Conservation (phyloP, 2,113 vertebrate genomes). For the Mugil cephalus region DNA sequence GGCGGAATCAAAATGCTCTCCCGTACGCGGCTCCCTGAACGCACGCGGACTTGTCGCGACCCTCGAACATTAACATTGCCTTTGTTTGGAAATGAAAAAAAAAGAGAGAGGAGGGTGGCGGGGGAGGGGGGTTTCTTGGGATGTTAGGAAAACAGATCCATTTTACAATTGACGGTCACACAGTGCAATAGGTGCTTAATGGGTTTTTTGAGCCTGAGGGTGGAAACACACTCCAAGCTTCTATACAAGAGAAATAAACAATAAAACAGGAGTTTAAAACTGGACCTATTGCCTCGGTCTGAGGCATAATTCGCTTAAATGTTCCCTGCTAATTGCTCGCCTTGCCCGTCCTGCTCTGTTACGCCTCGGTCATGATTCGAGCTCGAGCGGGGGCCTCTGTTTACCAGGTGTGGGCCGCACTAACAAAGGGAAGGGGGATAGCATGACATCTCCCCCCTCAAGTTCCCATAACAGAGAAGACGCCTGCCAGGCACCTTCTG, state of each 20-base stretch:
- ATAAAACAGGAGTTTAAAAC: background rate
- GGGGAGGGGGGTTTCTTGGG: background rate
- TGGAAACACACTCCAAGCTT: slow-evolving; percentile 34
- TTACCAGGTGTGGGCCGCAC: slow-evolving; percentile 51
- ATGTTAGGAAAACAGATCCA: slow-evolving; percentile 9
- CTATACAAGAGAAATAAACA: slow-evolving; percentile 15
- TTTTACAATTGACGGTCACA: slow-evolving; percentile 41
- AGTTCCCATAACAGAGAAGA: slow-evolving; percentile 65
- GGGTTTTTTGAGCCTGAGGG: slow-evolving; percentile 40
- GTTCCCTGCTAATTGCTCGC: slow-evolving; percentile 28
- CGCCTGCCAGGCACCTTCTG: slow-evolving; percentile 67
- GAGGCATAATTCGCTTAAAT: slow-evolving; percentile 4
- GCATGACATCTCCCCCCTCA: slow-evolving; percentile 58
- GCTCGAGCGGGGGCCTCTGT: slow-evolving; percentile 32
- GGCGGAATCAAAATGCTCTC: slow-evolving; percentile 30
- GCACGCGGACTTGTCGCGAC: slow-evolving; percentile 20
- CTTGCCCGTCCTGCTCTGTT: background rate
- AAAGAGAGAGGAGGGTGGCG: no score
- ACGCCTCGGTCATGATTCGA: no score
- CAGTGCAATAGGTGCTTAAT: slow-evolving; percentile 48
- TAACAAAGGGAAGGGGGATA: slow-evolving; percentile 49
- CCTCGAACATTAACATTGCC: background rate
- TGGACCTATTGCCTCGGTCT: slow-evolving; percentile 1
- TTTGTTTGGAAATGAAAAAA: slow-evolving; percentile 20
- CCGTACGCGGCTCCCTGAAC: slow-evolving; percentile 3